Evolutionary conservation across 1,140 invertebrate genomes (phyloP).

Genomic region (Drosophila guanche): DNA sequence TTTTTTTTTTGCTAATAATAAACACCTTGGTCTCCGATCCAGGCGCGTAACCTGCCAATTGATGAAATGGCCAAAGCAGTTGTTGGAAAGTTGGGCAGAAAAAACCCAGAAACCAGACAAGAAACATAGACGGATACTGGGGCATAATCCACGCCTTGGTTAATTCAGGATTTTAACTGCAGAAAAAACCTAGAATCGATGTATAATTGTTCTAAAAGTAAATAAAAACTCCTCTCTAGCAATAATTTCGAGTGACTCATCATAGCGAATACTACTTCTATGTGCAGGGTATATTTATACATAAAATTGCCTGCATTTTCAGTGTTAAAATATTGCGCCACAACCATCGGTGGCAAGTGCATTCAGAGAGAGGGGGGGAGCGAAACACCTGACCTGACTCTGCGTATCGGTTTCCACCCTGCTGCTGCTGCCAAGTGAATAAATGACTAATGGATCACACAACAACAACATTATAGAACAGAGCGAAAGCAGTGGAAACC

Average conservation of each 20-base stretch:
- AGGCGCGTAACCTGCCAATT: slow-evolving; percentile 48
- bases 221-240: too few relatives aligned
- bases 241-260: slow-evolving; percentile 11
- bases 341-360: slow-evolving; percentile 16
- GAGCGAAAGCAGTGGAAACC: slow-evolving; percentile 45
- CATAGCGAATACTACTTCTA: background rate
- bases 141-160: background rate
- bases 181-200: too few relatives aligned
- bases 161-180: too few relatives aligned
- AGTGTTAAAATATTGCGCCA: slow-evolving; percentile 19
- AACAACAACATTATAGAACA: slow-evolving; percentile 26
- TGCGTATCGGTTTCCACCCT: slow-evolving; percentile 40
- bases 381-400: slow-evolving; percentile 70
- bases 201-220: too few relatives aligned
- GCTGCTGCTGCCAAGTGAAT: slow-evolving; percentile 47
- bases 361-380: background rate
- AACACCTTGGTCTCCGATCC: slow-evolving; percentile 49
- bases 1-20: slow-evolving; percentile 58
- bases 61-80: slow-evolving; percentile 42
- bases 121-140: background rate
- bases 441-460: slow-evolving; percentile 22
- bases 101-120: slow-evolving; percentile 16
- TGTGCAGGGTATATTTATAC: slow-evolving; percentile 5
- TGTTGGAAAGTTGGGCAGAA: slow-evolving; percentile 33
- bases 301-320: slow-evolving; percentile 11